phyloP scores from a whole-genome alignment of 2,888 invertebrate species.

The Argyra leucocephala region DNA sequence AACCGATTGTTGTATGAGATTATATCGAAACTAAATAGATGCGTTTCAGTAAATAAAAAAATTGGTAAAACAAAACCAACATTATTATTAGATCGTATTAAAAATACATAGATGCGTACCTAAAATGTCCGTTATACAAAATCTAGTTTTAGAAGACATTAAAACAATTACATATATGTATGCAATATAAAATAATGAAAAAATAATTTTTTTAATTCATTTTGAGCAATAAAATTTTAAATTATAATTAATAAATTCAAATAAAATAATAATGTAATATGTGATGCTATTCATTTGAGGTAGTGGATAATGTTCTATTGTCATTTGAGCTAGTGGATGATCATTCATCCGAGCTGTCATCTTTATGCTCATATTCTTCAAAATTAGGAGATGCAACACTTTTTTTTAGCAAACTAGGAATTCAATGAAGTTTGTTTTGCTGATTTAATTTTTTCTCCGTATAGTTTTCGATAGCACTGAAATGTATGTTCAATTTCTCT shows the following conservation, averaged over 20 bases:
- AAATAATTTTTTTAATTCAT: background rate
- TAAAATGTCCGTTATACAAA: background rate
- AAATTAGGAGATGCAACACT: background rate
- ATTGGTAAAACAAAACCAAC: constrained; percentile 4
- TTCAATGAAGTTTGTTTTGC: constrained; percentile 11
- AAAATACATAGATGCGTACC: too few relatives aligned
- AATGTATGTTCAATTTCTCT: constrained; percentile 13
- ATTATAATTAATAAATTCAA: background rate
- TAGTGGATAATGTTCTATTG: background rate
- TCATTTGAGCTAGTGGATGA: background rate
- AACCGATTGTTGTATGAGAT: constrained; percentile 7
- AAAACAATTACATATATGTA: background rate
- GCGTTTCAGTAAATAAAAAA: background rate
- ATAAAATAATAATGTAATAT: background rate
- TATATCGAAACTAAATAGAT: constrained; percentile 1
- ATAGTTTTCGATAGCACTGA: constrained; percentile 7
- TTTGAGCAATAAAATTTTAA: background rate
- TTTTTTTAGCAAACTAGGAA: constrained; percentile 5
- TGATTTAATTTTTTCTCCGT: background rate
- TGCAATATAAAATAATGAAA: background rate
- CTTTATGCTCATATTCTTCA: background rate
- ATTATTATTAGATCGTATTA: background rate
- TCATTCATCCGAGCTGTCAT: constrained; percentile 7
- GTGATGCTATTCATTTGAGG: background rate
- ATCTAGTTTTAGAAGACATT: too few relatives aligned